Evolutionary conservation across 2,888 invertebrate genomes (phyloP).

Genomic region (Exocentrus adspersus): DNA sequence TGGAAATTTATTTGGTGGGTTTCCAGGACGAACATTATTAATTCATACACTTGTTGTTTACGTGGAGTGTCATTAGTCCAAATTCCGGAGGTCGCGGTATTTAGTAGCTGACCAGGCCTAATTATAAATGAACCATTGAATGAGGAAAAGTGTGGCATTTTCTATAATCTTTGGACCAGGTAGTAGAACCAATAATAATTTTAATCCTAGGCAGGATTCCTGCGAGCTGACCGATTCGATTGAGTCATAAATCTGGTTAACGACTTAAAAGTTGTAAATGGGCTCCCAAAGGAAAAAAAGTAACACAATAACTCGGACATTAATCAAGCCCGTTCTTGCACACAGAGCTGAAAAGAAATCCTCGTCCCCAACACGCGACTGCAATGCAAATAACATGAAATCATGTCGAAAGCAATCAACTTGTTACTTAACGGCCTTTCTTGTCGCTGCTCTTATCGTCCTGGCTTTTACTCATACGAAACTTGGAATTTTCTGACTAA

Average conservation of each 20-base stretch:
- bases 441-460: background rate
- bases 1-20: too few relatives aligned
- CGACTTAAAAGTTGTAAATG: constrained; percentile 14
- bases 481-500: too few relatives aligned
- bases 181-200: too few relatives aligned
- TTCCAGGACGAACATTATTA: too few relatives aligned
- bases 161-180: too few relatives aligned
- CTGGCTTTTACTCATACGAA: too few relatives aligned
- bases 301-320: background rate
- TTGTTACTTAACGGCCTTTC: constrained; percentile 6
- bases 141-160: too few relatives aligned
- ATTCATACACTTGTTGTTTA: constrained; percentile 7
- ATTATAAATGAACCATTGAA: too few relatives aligned
- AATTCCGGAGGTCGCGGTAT: background rate
- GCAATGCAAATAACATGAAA: constrained; percentile 9
- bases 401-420: background rate
- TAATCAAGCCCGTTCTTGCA: constrained; percentile 13
- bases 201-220: too few relatives aligned
- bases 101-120: background rate
- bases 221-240: background rate
- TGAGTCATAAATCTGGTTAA: constrained; percentile 14
- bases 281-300: constrained; percentile 1
- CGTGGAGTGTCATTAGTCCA: background rate
- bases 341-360: constrained; percentile 3
- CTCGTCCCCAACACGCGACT: constrained; percentile 3